Percentiles rank a stretch among this genome's conserved stretches.
Evolutionary conservation across 23 tunicate genomes (phyloP).

Genomic region (Trididemnum nubilum): DNA sequence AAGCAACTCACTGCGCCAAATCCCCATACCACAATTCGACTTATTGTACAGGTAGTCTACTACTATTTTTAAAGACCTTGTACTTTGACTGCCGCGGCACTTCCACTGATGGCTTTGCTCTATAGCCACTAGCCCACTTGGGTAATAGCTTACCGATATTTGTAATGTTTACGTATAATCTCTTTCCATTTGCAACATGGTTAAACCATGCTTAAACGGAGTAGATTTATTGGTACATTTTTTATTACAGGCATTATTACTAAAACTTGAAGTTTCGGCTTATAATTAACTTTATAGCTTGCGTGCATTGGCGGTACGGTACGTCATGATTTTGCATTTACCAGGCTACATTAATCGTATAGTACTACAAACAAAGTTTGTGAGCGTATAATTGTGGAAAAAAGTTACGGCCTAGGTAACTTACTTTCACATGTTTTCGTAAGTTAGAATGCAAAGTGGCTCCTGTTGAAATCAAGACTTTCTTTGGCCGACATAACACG

Average conservation of each 20-base stretch:
- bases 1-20: slow-evolving; percentile 2
- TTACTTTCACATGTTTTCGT: neutral
- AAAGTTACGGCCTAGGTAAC: slow-evolving; percentile 1
- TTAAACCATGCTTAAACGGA: neutral
- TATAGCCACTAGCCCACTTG: neutral
- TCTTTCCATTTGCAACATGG: neutral
- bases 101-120: neutral
- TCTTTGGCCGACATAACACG: slow-evolving; percentile 2
- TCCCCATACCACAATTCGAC: slow-evolving; percentile 2
- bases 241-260: neutral
- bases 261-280: neutral
- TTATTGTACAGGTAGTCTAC: neutral
- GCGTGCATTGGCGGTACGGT: neutral
- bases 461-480: neutral
- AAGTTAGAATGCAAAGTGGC: too few relatives aligned
- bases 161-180: neutral
- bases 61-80: neutral
- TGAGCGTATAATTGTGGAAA: neutral
- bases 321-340: neutral
- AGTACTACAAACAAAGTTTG: neutral
- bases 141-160: neutral
- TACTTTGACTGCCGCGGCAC: slow-evolving; percentile 4
- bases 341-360: slow-evolving; percentile 1
- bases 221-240: neutral
- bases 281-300: neutral